Evolutionary conservation across 2,888 invertebrate species (phyloP), one percentile per base, ranked within the genome.

Genomic region (Scaptomyza flava): DNA sequence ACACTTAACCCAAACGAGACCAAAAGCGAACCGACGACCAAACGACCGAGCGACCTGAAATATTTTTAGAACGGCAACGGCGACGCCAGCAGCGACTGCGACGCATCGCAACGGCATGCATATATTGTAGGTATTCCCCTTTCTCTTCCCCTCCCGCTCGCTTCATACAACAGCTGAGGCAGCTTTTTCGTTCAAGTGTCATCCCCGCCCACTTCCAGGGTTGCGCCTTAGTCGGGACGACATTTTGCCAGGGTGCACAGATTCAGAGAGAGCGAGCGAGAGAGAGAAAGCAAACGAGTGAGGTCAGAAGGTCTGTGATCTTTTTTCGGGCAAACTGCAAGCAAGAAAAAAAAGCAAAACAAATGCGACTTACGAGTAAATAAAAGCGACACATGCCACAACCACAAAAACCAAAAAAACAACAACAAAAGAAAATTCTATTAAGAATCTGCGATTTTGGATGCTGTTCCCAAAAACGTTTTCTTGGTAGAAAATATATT

Each of bases 301-400:
- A 85, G 89, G 89, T 85, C 89, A 89, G 81, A 89, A 85, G 89
- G 85, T 87, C 85, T 87, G 81, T 84, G 85, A 89, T 85, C 87
- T 85, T 87, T 87, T 85, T 81, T 38, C 77, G 71, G 68, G 68
- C 76, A 70, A 72, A 64, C 69, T 80, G 72, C 76, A 83, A 78
- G 79, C 78, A 27, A 27, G 17, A 17, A 17, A 27, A 27, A 23
- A 23, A 23, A 23, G 0, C 23, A 23, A 4, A 86, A 67, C 69
- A 69, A 76, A 72, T 66, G 54, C 59, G 33, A 60, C 42, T 27
- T 43, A 57, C 60, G 52, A 58, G 53, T 34, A 72, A 47, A 64
- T 38, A 60, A 61, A 69, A 31, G 72, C 77, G 72, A 72, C 74
- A 75, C 58, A 77, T 77, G 66, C 72, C 56, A 65, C 53, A 64